Evolutionary conservation across 1,140 invertebrate species (phyloP), one percentile per base, ranked within the genome.

Genomic region (Mesaphorura yosii): DNA sequence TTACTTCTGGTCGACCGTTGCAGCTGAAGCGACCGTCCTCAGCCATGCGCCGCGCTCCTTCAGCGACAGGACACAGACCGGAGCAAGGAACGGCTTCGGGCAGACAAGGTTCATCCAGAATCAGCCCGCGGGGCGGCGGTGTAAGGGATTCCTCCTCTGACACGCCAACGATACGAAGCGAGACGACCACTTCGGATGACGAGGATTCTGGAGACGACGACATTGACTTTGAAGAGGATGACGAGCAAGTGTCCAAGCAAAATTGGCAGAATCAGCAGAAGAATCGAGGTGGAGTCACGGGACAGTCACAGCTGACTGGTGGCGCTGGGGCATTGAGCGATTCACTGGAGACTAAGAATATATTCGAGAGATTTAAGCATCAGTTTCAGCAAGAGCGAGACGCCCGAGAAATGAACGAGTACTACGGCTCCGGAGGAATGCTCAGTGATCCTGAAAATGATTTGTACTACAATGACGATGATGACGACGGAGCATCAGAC

Each of bases 361-460:
- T 62, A 14, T 62, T 62, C 53, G 60, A 62, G n/a, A 26, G 29
- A 26, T 62, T 59, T 28, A 53, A 57, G 26, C 53, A 58, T 25
- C 60, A 62, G 23, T 62, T 50, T 31, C 48, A 59, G 4, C 54
- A 59, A 37, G 60, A 62, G 31, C 57, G 52, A 51, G 42, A 55
- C 17, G 45, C 55, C 19, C 55, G 48, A 23, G 55, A 56, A 25
- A 20, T 51, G 15, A 54, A 47, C 45, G 59, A 60, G 20, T 54
- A 48, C 27, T 54, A 49, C 5, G 51, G 54, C 28, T 55, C 41
- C 28, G 59, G 57, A n/a, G 59, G 55, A 20, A 60, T 26, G 53
- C 53, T 28, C 53, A 56, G 12, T 37, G 38, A 15, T 38, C 29
- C 39, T 15, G 6, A 41, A n/a, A n/a, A n/a, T n/a, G 6, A 19